phyloP scores from a whole-genome alignment of 2,113 vertebrate species.

The Peromyscus leucopus region DNA sequence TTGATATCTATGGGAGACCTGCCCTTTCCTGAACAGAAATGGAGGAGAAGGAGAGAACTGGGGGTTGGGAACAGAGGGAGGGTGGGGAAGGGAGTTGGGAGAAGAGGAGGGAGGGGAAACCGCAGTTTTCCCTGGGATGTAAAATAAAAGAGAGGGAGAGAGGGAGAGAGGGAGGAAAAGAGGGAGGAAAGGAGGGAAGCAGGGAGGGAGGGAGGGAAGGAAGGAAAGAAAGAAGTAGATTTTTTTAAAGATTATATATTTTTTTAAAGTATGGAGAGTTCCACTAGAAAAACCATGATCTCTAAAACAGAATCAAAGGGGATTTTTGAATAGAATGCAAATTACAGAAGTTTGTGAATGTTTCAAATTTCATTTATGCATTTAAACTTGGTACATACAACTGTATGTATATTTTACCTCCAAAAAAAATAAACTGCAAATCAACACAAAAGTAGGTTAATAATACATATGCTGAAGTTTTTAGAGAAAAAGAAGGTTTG shows the following conservation, averaged over 20 bases:
- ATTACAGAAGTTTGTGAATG: not conserved
- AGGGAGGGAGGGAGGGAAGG: too few relatives aligned
- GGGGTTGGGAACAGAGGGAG: not conserved
- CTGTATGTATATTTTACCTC: not conserved
- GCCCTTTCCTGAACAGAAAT: not conserved
- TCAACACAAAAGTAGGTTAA: not conserved
- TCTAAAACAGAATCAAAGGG: constrained; percentile 22
- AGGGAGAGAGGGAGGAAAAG: too few relatives aligned
- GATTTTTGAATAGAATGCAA: not conserved
- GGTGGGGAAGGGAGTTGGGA: not conserved
- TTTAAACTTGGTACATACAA: not conserved
- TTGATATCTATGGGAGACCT: not conserved
- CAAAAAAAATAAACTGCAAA: not conserved
- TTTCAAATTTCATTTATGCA: not conserved
- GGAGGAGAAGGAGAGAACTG: not conserved
- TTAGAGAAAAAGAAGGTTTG: not conserved
- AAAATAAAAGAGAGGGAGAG: not conserved
- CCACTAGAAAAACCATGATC: constrained; percentile 13
- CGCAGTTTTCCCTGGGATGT: not conserved
- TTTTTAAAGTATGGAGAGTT: too few relatives aligned
- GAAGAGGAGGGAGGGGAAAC: not conserved
- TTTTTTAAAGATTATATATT: not conserved
- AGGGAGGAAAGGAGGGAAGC: too few relatives aligned
- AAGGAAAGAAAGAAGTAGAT: not conserved
- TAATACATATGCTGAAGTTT: not conserved